These are phyloP conservation scores for Ennomos erosarius DNA, from an alignment of 2,888 invertebrate genomes.

Conservation along the genomic window DNA sequence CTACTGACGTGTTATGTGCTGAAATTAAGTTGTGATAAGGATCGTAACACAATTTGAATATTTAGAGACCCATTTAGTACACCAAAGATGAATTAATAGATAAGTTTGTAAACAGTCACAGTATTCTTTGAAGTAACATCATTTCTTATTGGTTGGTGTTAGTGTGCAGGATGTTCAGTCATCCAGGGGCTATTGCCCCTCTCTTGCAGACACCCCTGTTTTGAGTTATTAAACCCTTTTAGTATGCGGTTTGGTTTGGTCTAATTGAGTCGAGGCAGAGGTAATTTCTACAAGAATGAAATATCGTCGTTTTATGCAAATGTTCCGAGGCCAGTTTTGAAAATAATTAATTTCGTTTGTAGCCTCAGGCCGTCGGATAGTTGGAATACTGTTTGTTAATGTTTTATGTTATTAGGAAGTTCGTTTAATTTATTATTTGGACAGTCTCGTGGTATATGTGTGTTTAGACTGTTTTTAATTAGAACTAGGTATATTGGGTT, in stretches of 20 bases:
- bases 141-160: too few species aligned
- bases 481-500: not conserved
- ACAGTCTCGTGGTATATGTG: conserved; percentile 36
- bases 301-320: conserved; percentile 83
- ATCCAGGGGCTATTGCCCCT: conserved; percentile 13
- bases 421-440: conserved; percentile 46
- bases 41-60: too few species aligned
- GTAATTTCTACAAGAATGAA: conserved; percentile 79
- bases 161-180: too few species aligned
- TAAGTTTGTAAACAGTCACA: too few species aligned
- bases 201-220: conserved; percentile 40
- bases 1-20: too few species aligned
- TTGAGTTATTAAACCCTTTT: conserved; percentile 79
- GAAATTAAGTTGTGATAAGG: too few species aligned
- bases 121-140: too few species aligned
- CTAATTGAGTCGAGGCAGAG: conserved; percentile 79
- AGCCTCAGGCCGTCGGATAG: conserved; percentile 62
- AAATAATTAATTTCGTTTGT: conserved; percentile 80
- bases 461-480: conserved; percentile 1
- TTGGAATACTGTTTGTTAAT: conserved; percentile 67
- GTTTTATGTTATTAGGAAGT: conserved; percentile 77
- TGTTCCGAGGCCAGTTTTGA: conserved; percentile 62
- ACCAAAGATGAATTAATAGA: too few species aligned
- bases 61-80: too few species aligned
- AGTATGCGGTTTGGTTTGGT: conserved; percentile 72